These are phyloP conservation scores for Ptilorrhoa leucosticta DNA, from an alignment of 2,113 vertebrate species.

Conservation along the genomic window DNA sequence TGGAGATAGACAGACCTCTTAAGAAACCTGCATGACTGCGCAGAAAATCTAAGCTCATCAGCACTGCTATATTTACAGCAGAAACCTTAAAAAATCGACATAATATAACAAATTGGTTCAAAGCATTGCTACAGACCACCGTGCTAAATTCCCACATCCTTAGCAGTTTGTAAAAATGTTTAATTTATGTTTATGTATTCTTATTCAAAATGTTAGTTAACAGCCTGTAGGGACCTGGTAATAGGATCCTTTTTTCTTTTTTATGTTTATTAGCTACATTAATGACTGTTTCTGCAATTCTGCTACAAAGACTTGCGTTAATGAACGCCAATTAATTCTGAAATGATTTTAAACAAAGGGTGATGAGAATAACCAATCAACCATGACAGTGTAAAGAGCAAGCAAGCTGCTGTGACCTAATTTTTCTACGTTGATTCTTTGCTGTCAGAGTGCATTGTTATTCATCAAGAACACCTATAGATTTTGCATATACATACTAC, in stretches of 20 bases:
- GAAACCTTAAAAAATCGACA: constrained; percentile 30
- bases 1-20: not conserved
- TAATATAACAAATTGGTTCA: constrained; percentile 61
- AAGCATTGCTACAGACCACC: constrained; percentile 65
- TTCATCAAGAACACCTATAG: constrained; percentile 63
- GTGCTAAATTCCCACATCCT: constrained; percentile 73
- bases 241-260: constrained; percentile 81
- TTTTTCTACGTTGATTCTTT: constrained; percentile 72
- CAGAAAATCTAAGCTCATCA: constrained; percentile 1
- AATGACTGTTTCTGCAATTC: constrained; percentile 83
- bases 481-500: not conserved
- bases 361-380: constrained; percentile 85
- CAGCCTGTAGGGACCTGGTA: constrained; percentile 79
- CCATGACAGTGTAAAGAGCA: constrained; percentile 78
- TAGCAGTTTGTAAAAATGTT: constrained; percentile 78
- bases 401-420: constrained; percentile 75
- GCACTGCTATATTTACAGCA: not conserved
- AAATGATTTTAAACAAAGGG: constrained; percentile 87
- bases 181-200: constrained; percentile 84
- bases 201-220: constrained; percentile 83
- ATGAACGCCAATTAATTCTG: constrained; percentile 86
- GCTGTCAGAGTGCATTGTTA: constrained; percentile 63
- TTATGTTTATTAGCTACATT: constrained; percentile 88
- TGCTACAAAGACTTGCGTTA: constrained; percentile 79
- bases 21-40: not conserved